A percentile compares a stretch with the other conserved stretches of the same genome.
Evolutionary conservation across 2,797 vertebrate genomes (phyloP).

Genomic region (Lacerta viridis): DNA sequence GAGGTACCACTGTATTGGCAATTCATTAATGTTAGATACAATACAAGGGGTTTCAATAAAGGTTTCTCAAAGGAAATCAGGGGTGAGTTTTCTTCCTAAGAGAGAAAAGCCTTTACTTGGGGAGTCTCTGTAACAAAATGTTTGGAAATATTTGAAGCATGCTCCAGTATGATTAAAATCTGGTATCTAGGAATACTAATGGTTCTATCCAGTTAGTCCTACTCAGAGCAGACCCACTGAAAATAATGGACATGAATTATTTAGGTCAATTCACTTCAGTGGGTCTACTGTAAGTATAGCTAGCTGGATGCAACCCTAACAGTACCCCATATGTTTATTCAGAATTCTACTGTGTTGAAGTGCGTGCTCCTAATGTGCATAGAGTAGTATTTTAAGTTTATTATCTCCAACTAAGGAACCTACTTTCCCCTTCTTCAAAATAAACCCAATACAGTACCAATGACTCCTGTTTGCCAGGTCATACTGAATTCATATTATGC

Average conservation of each 20-base stretch:
- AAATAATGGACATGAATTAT: too few species aligned
- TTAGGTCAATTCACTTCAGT: too few species aligned
- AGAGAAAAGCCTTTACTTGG: background rate
- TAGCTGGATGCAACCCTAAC: background rate
- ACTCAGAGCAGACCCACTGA: too few species aligned
- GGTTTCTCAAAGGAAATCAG: slow-evolving; percentile 4
- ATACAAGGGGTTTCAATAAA: background rate
- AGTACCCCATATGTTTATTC: background rate
- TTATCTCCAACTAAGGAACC: background rate
- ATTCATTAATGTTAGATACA: background rate
- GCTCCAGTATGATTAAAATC: slow-evolving; percentile 6
- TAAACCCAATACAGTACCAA: background rate
- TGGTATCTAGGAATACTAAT: background rate
- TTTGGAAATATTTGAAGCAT: background rate
- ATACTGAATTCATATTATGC: background rate
- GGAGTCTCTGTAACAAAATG: background rate
- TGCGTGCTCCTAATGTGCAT: background rate
- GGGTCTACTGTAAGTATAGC: too few species aligned
- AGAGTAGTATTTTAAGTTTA: background rate
- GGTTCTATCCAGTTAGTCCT: background rate
- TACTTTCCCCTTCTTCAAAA: slow-evolving; percentile 15
- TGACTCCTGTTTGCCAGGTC: background rate
- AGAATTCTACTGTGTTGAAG: background rate
- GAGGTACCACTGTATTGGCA: background rate
- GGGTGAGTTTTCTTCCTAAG: background rate